Conservation (phyloP, 2,797 vertebrate species). For the Knipowitschia caucasica region DNA sequence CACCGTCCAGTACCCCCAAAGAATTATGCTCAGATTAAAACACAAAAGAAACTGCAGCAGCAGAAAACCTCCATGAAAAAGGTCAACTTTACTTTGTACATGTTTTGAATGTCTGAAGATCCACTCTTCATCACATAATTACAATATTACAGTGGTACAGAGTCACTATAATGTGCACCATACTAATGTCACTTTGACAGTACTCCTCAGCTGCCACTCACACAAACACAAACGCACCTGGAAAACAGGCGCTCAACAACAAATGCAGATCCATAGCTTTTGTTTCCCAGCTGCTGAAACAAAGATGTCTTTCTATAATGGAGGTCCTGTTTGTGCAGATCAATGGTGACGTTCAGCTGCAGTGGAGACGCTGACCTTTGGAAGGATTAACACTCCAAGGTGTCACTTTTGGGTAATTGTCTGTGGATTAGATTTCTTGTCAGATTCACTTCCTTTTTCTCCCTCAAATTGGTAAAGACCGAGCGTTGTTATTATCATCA, state of each 20-base stretch:
- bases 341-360: neutral
- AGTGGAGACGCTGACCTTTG: slow-evolving; percentile 3
- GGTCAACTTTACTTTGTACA: no score
- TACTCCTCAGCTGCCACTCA: slow-evolving; percentile 19
- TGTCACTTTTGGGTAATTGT: neutral
- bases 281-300: neutral
- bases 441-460: neutral
- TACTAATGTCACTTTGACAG: no score
- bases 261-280: slow-evolving; percentile 7
- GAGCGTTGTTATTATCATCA: no score
- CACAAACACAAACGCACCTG: slow-evolving; percentile 1
- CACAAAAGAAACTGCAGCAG: no score
- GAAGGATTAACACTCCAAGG: neutral
- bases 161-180: no score
- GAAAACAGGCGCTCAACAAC: neutral
- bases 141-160: no score
- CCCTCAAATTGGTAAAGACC: neutral
- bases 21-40: no score
- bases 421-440: neutral
- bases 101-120: no score
- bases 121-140: no score
- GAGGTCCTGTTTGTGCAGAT: neutral
- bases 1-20: no score
- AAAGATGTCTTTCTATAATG: neutral
- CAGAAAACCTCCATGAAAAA: no score